A percentile compares a stretch with the other conserved stretches of the same genome.
Evolutionary conservation across 2,888 invertebrate genomes (phyloP).

Genomic region (Caenorhabditis zanzibari): DNA sequence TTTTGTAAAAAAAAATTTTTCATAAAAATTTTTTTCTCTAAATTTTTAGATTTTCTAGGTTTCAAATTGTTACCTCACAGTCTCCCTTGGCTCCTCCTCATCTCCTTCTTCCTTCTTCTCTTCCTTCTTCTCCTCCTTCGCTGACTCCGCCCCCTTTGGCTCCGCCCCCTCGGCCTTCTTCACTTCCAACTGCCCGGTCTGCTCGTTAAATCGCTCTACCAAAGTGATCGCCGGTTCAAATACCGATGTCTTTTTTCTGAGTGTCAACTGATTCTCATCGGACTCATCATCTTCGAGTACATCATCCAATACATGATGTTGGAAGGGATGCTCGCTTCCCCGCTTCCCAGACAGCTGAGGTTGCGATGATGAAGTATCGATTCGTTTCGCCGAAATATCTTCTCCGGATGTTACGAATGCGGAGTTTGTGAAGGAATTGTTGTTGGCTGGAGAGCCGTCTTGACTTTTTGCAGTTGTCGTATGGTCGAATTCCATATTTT

Average conservation of each 20-base stretch:
- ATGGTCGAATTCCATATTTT: slow-evolving; percentile 63
- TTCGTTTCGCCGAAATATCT: slow-evolving; percentile 35
- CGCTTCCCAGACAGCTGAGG: slow-evolving; percentile 51
- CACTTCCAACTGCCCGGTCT: slow-evolving; percentile 26
- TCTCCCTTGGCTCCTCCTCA: neutral
- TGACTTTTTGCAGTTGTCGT: slow-evolving; percentile 12
- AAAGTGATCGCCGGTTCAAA: slow-evolving; percentile 65
- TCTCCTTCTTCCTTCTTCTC: neutral
- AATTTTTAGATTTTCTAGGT: neutral
- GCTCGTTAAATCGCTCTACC: slow-evolving; percentile 53
- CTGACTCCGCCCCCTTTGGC: neutral
- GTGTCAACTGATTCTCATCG: slow-evolving; percentile 59
- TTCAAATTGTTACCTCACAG: neutral
- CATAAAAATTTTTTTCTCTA: too few species aligned
- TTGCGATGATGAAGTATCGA: slow-evolving; percentile 52
- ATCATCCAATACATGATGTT: slow-evolving; percentile 72
- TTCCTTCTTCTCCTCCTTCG: slow-evolving; percentile 6
- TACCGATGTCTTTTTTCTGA: slow-evolving; percentile 54
- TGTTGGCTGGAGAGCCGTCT: slow-evolving; percentile 45
- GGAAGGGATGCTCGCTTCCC: slow-evolving; percentile 65
- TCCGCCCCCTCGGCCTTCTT: slow-evolving; percentile 5
- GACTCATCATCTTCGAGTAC: slow-evolving; percentile 72
- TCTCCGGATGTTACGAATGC: slow-evolving; percentile 66
- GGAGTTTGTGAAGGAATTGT: slow-evolving; percentile 69
- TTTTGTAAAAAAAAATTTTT: neutral